Conservation (phyloP, 2,113 vertebrate species). For the Syrmaticus mikado region DNA sequence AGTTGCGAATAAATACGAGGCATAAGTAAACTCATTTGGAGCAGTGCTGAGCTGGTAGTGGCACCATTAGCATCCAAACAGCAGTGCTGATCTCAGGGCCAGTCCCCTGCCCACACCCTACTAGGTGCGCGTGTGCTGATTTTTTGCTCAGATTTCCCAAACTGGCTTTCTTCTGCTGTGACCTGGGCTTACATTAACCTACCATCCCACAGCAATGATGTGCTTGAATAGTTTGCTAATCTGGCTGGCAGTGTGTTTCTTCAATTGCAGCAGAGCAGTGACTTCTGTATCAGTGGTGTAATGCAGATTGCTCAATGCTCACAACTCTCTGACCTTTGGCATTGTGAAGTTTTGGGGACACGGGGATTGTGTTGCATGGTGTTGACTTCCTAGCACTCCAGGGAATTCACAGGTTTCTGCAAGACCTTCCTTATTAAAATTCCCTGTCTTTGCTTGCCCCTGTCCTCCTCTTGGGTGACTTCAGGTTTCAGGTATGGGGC, state of each 20-base stretch:
- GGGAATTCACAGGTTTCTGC: neutral
- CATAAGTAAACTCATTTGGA: fast-evolving
- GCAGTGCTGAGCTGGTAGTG: neutral
- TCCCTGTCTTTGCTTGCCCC: neutral
- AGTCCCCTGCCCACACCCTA: neutral
- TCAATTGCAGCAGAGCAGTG: neutral
- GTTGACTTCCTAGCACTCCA: neutral
- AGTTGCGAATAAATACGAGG: neutral
- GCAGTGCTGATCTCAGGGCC: fast-evolving
- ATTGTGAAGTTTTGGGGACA: fast-evolving
- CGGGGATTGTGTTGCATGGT: neutral
- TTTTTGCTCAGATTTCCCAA: neutral
- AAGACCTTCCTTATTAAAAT: neutral
- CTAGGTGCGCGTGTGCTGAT: neutral
- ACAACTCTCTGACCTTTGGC: neutral
- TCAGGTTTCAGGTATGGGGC: neutral
- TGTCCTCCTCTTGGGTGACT: fast-evolving
- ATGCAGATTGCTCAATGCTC: neutral
- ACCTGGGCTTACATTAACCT: neutral
- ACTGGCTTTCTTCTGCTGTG: neutral
- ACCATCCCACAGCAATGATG: neutral
- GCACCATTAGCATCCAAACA: too few species aligned
- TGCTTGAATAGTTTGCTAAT: fast-evolving
- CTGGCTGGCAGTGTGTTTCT: neutral
- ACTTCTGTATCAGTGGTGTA: neutral